Evolutionary conservation across 2,888 invertebrate species (phyloP), one percentile per base, ranked within the genome.

Genomic region (Folsomia candida): DNA sequence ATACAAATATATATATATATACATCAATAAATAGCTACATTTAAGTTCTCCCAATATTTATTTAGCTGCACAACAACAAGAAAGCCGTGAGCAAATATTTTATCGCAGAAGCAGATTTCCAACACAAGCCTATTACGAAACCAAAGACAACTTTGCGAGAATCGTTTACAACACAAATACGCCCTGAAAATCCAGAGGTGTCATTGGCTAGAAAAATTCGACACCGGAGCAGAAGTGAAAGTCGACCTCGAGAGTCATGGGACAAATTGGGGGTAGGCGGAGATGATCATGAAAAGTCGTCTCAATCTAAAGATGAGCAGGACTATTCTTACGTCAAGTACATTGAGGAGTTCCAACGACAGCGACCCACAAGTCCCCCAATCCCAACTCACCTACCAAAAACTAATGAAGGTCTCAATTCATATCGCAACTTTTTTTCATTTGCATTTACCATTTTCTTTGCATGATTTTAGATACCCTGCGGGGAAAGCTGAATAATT

Each of bases 131-230:
- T n/a, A n/a, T n/a, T n/a, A n/a, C n/a, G n/a, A n/a, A n/a, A n/a
- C n/a, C n/a, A n/a, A n/a, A n/a, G n/a, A n/a, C n/a, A n/a, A n/a
- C n/a, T n/a, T n/a, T n/a, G n/a, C n/a, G n/a, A n/a, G n/a, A n/a
- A n/a, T n/a, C n/a, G n/a, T n/a, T n/a, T 37, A 14, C 37, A 37
- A 37, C 4, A 37, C 37, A 37, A 37, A 37, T 37, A 4, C 37
- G 6, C n/a, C 54, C 4, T 20, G 20, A 54, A 54, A 20, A 54
- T 54, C 54, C 54, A 20, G 54, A 54, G n/a, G 22, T 14, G n/a
- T 54, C 54, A 4, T 54, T 54, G 54, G 54, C 54, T 4, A 54
- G 54, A n/a, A 54, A 54, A 54, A 54, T 54, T 54, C 4, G 54
- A n/a, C 6, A 54, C 22, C 6, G 22, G 54, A 54, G n/a, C 20